These are phyloP conservation scores for Dendropsophus ebraccatus DNA, from an alignment of 2,113 vertebrate genomes.

Conservation along the genomic window DNA sequence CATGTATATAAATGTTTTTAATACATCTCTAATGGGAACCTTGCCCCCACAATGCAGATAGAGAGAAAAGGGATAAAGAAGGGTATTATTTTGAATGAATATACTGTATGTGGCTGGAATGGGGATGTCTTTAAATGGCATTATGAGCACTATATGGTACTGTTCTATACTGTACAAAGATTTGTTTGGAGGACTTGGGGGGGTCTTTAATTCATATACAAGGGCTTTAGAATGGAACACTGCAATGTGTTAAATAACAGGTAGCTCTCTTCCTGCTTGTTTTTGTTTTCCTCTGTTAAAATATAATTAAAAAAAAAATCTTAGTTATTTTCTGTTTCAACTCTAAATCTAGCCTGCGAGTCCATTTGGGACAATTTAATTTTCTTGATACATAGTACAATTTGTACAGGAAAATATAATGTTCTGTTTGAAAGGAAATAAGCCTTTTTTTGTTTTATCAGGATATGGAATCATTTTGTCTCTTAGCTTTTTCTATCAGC, in stretches of 20 bases:
- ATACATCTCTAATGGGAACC: background rate
- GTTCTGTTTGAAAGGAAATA: conserved; percentile 43
- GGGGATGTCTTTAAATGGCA: no score
- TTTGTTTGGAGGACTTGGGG: background rate
- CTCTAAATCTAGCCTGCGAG: background rate
- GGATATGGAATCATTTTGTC: conserved; percentile 37
- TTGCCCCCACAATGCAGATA: background rate
- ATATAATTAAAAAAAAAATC: background rate
- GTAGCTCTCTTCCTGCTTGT: background rate
- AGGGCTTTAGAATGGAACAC: background rate
- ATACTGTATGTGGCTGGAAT: no score
- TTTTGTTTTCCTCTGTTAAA: background rate
- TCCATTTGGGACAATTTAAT: conserved; percentile 38
- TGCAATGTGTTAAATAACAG: background rate
- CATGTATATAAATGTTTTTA: no score
- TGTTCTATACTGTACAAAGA: no score
- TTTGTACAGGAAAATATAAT: conserved; percentile 28
- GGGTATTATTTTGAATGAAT: no score
- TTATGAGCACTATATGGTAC: no score
- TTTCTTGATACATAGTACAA: conserved; percentile 2
- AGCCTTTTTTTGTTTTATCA: conserved; percentile 54
- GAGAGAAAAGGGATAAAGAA: background rate
- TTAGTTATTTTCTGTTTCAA: background rate
- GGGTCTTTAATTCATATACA: background rate
- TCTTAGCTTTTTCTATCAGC: conserved; percentile 40